phyloP scores from a whole-genome alignment of 2,888 invertebrate genomes.

The Drosophila acutilabella region DNA sequence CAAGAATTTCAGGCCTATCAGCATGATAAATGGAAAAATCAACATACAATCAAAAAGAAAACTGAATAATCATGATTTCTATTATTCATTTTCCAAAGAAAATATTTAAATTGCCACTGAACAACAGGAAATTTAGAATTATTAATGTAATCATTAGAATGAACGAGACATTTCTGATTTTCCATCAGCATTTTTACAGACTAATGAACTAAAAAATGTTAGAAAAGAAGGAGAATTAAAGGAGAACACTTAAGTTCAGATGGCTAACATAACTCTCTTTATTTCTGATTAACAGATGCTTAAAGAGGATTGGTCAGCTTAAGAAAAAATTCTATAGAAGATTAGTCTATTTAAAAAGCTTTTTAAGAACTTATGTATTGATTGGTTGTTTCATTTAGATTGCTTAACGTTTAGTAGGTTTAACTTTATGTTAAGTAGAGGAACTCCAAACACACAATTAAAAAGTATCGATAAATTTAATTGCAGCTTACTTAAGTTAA shows the following conservation, averaged over 20 bases:
- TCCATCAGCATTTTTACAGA: constrained; percentile 6
- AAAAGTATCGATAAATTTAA: constrained; percentile 46
- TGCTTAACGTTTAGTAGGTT: background rate
- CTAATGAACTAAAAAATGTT: background rate
- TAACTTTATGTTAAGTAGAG: constrained; percentile 6
- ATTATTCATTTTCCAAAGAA: constrained; percentile 10
- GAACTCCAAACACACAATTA: constrained; percentile 44
- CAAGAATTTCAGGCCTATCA: constrained; percentile 21
- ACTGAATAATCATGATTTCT: constrained; percentile 33
- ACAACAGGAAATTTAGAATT: constrained; percentile 36
- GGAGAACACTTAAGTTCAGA: background rate
- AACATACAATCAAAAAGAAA: constrained; percentile 7
- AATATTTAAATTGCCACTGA: constrained; percentile 23
- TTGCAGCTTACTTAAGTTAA: constrained; percentile 35
- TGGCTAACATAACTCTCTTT: background rate
- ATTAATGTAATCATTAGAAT: constrained; percentile 27
- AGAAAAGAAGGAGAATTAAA: background rate
- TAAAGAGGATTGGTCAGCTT: background rate
- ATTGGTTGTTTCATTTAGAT: background rate
- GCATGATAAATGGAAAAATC: constrained; percentile 22
- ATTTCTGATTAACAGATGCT: background rate
- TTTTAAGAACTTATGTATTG: background rate
- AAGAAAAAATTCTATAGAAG: background rate
- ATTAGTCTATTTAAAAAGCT: background rate
- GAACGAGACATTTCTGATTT: constrained; percentile 29